Conservation (phyloP, 2,797 vertebrate genomes). For the Brachyalestes nurse region DNA sequence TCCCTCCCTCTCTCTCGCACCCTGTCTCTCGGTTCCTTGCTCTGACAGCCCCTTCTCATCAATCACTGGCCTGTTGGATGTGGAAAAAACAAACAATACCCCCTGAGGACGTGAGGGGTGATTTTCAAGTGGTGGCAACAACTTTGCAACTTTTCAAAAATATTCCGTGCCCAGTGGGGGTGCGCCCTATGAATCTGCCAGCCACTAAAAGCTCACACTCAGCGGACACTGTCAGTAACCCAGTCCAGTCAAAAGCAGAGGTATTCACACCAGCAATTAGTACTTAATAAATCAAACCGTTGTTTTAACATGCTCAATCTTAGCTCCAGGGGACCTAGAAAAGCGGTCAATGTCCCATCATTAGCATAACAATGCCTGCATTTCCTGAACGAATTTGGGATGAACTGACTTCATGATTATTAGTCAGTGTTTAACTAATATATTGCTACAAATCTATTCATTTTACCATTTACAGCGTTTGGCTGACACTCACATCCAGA, state of each 20-base stretch:
- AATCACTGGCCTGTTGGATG: constrained; percentile 80
- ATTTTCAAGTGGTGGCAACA: constrained; percentile 81
- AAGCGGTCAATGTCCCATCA: not conserved
- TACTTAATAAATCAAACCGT: constrained; percentile 80
- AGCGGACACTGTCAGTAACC: constrained; percentile 78
- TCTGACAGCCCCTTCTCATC: constrained; percentile 66
- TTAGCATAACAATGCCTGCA: not conserved
- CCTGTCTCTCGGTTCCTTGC: constrained; percentile 38
- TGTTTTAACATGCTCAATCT: constrained; percentile 76
- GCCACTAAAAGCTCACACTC: constrained; percentile 84
- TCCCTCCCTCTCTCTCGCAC: constrained; percentile 12
- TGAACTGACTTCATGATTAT: not conserved
- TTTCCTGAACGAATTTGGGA: not conserved
- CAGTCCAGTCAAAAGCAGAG: constrained; percentile 72
- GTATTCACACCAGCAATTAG: constrained; percentile 84
- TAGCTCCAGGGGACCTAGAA: constrained; percentile 47
- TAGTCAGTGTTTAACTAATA: not conserved
- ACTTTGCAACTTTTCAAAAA: constrained; percentile 80
- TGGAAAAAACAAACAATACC: constrained; percentile 75
- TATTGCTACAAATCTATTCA: too few relatives aligned
- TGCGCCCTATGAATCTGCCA: constrained; percentile 70
- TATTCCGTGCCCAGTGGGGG: constrained; percentile 72
- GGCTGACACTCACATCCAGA: too few relatives aligned
- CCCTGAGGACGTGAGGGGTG: constrained; percentile 68
- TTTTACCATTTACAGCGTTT: too few relatives aligned